Base-by-base conservation (phyloP, 1,140 invertebrate genomes). In the Amphibalanus amphitrite region DNA sequence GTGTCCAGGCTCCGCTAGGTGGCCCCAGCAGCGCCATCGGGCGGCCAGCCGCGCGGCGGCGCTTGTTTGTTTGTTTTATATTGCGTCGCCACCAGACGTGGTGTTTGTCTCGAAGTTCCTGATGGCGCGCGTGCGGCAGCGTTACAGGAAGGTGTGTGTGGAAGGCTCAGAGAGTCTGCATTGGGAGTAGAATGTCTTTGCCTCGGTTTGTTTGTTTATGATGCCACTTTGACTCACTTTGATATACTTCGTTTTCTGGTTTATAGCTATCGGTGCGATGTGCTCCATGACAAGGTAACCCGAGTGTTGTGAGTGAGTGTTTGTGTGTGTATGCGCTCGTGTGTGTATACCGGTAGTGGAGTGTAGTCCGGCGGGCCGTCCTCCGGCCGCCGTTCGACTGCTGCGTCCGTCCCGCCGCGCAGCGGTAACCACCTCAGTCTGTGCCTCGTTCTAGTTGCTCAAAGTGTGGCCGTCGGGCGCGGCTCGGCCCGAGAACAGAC, bases 1-100 rank as follows among this genome's bases (percentile, higher is more conserved):
- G 69, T 70, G 69, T 3, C 69, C 65, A 30, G 69, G 30, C 17
- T 70, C 28, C 29, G 69, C 28, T 59, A 8, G 59, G 69, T 28
- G 69, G 33, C 33, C 15, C 33, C 13, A 38, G 6, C 47, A 8
- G 1, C 47, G 47, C 47, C 29, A 29, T 28, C 17, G 29, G 29
- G 29, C 28, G 59, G 15, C 28, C 25, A 64, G 23, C 69, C 29
- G 69, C 28, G 10, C 13, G 69, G 29, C 65, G 28, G 47, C 29
- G 29, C 69, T 28, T 28, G 47, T 70, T 28, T 70, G 29, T 70
- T 0, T 70, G 10, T 30, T 30, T 28, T 28, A 70, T 30, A 23
- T 59, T 23, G 13, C 20, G 13, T 20, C 47, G 47, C 47, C 1
- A 3, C 10, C 20, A 13, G 47, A 59, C 47, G 33, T 20, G 47